phyloP scores from a whole-genome alignment of 2,888 invertebrate species.

The Oxyteleia sp. region DNA sequence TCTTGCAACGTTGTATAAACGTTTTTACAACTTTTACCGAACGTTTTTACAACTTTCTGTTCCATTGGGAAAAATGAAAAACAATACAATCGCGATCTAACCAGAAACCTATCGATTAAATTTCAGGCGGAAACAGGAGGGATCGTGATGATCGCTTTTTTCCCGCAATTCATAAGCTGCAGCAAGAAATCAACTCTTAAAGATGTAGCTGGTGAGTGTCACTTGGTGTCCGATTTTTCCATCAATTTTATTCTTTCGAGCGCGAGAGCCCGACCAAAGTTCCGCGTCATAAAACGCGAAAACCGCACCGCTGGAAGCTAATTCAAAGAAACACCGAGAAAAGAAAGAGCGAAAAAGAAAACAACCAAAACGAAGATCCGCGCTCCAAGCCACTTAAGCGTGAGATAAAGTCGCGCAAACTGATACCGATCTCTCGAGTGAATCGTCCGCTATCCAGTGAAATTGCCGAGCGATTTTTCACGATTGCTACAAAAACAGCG shows the following conservation, averaged over 20 bases:
- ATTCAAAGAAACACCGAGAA: constrained; percentile 70
- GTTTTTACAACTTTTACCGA: no score
- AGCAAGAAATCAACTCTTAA: constrained; percentile 89
- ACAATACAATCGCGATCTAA: no score
- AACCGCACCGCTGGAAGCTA: constrained; percentile 66
- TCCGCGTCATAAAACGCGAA: constrained; percentile 64
- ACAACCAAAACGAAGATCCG: no score
- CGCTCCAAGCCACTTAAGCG: constrained; percentile 52
- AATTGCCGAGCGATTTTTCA: constrained; percentile 33
- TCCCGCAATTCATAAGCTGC: constrained; percentile 89
- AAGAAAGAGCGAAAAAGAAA: constrained; percentile 61
- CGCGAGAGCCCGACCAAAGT: constrained; percentile 41
- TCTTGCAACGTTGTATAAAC: no score
- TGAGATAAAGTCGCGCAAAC: constrained; percentile 54
- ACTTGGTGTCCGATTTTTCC: constrained; percentile 63
- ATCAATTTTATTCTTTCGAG: constrained; percentile 59
- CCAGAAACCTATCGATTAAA: constrained; percentile 40
- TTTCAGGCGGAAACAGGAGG: constrained; percentile 90
- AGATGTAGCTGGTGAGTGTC: constrained; percentile 89
- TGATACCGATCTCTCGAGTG: constrained; percentile 46
- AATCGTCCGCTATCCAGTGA: constrained; percentile 31
- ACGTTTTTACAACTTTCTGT: no score
- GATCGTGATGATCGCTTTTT: constrained; percentile 91
- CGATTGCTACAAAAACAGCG: constrained; percentile 4
- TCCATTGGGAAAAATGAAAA: no score